These are phyloP conservation scores for Melanotaenia maccullochi DNA, from an alignment of 2,797 vertebrate species.

Conservation along the genomic window DNA sequence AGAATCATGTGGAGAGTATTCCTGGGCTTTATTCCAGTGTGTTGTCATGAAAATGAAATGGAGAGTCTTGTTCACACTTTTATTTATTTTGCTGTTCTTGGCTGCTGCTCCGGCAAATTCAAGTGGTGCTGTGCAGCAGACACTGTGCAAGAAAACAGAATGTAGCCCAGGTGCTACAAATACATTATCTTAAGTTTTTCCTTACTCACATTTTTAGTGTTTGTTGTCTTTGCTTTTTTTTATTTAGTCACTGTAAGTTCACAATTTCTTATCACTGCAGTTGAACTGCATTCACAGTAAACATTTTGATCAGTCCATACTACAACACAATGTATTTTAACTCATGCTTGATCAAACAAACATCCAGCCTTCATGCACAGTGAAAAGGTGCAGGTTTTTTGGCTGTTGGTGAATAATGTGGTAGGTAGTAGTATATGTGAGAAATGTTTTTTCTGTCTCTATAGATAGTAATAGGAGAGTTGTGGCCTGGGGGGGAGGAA, in stretches of 20 bases:
- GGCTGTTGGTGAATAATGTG: constrained; percentile 40
- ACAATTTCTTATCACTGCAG: not conserved
- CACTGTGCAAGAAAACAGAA: constrained; percentile 53
- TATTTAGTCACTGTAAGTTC: not conserved
- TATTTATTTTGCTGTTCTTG: constrained; percentile 67
- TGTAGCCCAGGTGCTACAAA: constrained; percentile 38
- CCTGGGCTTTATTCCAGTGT: constrained; percentile 54
- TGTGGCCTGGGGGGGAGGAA: constrained; percentile 47
- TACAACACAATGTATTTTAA: constrained; percentile 11
- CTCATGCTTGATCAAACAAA: not conserved
- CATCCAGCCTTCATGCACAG: constrained; percentile 21
- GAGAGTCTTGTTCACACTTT: constrained; percentile 65
- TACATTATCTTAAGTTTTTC: constrained; percentile 45
- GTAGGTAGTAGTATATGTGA: constrained; percentile 40
- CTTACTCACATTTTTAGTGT: constrained; percentile 17
- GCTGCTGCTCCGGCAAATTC: constrained; percentile 30
- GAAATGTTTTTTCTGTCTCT: constrained; percentile 56
- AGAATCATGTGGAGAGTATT: constrained; percentile 38
- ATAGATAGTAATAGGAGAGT: constrained; percentile 51
- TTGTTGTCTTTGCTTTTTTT: constrained; percentile 25
- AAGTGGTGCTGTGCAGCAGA: constrained; percentile 35
- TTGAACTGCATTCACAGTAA: not conserved
- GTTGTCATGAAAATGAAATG: constrained; percentile 59
- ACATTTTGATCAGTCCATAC: constrained; percentile 18
- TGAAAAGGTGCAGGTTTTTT: constrained; percentile 29